phyloP scores from a whole-genome alignment of 2,113 vertebrate species.

The Eurypyga helias region DNA sequence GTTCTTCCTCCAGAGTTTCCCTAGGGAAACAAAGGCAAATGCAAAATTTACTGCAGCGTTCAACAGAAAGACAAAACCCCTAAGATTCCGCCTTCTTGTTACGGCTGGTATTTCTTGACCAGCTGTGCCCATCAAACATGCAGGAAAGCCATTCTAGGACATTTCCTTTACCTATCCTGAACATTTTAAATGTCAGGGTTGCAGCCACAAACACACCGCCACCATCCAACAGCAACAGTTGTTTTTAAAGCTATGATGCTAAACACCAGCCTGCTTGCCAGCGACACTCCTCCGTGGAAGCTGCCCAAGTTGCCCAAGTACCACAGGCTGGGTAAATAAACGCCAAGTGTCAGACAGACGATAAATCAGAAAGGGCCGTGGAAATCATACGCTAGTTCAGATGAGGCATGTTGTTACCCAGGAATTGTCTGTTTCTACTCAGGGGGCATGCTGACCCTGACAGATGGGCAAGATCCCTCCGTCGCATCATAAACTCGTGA shows the following conservation, averaged over 20 bases:
- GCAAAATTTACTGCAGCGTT: background rate
- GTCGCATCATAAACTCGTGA: background rate
- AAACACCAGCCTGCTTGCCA: constrained; percentile 14
- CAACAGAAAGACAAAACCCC: background rate
- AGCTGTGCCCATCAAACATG: background rate
- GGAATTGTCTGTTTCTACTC: background rate
- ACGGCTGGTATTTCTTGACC: background rate
- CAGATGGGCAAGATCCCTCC: background rate
- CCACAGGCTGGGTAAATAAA: constrained; percentile 22
- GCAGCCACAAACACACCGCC: background rate
- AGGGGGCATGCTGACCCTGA: constrained; percentile 5
- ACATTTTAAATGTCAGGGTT: background rate
- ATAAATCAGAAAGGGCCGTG: constrained; percentile 17
- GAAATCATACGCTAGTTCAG: background rate
- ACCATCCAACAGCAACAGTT: background rate
- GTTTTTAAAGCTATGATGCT: constrained; percentile 8
- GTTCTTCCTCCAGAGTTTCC: background rate
- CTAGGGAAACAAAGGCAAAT: background rate
- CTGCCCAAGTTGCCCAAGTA: constrained; percentile 37
- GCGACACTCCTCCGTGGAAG: background rate
- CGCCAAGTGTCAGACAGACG: constrained; percentile 1
- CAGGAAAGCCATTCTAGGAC: background rate
- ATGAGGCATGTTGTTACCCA: background rate
- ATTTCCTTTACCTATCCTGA: background rate
- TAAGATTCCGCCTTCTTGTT: background rate